Base-by-base conservation (phyloP, 2,113 vertebrate species). In the Crypturellus undulatus region DNA sequence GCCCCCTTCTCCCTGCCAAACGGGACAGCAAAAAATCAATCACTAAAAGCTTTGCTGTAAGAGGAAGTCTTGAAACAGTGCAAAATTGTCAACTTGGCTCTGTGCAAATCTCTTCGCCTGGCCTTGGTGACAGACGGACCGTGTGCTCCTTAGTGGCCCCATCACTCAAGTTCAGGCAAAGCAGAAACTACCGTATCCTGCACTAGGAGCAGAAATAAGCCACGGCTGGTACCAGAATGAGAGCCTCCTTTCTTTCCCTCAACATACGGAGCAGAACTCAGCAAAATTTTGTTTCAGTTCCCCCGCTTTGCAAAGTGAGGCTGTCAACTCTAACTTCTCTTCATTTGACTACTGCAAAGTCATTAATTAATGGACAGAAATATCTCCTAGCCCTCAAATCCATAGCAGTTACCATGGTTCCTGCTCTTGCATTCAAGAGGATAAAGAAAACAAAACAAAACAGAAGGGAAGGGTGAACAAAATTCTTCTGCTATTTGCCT, bases 271-370 rank as follows among this genome's bases (percentile, higher is more conserved):
- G 58, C 36, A 90, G 60, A 62, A 49, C 8, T 62, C 24, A 36
- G 42, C 25, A 13, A 47, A 14, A n/a, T 62, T 60, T 52, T n/a
- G 69, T 40, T 34, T 86, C 64, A 20, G 9, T 26, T 30, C 42
- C 11, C 13, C 4, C 2, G 0, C 8, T 52, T 75, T n/a, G 73
- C 3, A 62, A 1, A 20, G 9, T 9, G 5, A 71, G 73, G 3
- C 2, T 76, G 21, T 49, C 22, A 49, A 40, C 69, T 87, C 64
- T 65, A 40, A 69, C 36, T 75, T 70, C n/a, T 64, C n/a, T 42
- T 70, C 47, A n/a, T 17, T 26, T 21, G 24, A 40, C 15, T 30
- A 18, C 21, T 64, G 49, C n/a, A n/a, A 87, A 45, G 40, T 63
- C 26, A 11, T 52, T 28, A 56, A 40, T 84, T 64, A 88, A 63